Percentiles rank a stretch among this genome's conserved stretches.
phyloP scores from a whole-genome alignment of 2,888 invertebrate genomes.

The Cheilosia urbana region DNA sequence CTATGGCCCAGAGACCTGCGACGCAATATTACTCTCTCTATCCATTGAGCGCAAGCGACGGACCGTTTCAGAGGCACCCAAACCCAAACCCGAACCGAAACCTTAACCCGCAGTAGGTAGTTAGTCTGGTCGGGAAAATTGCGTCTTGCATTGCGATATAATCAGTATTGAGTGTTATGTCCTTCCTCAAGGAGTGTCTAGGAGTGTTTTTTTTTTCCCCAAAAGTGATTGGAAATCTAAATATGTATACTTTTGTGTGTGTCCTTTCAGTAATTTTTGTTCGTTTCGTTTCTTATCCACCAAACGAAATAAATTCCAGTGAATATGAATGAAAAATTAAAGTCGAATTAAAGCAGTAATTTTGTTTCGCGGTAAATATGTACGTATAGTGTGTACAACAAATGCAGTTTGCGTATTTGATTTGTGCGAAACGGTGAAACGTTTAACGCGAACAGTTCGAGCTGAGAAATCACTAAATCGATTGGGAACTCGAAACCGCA shows the following conservation, averaged over 20 bases:
- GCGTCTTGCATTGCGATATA: conserved; percentile 43
- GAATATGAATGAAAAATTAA: conserved; percentile 22
- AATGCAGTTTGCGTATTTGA: conserved; percentile 17
- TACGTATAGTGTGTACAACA: not conserved
- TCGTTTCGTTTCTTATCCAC: conserved; percentile 21
- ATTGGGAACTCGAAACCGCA: conserved; percentile 74
- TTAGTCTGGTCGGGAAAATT: conserved; percentile 52
- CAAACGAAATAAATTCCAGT: conserved; percentile 33
- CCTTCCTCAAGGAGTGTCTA: conserved; percentile 59
- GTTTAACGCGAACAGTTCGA: conserved; percentile 45
- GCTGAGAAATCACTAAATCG: conserved; percentile 57
- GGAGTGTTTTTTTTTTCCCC: conserved; percentile 1
- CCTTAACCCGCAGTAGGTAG: conserved; percentile 14
- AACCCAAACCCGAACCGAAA: conserved; percentile 7
- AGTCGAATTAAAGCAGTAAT: conserved; percentile 5
- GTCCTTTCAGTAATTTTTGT: conserved; percentile 15
- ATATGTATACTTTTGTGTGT: conserved; percentile 9
- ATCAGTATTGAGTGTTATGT: conserved; percentile 30
- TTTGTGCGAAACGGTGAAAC: conserved; percentile 32
- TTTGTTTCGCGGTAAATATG: conserved; percentile 9
- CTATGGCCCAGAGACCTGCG: conserved; percentile 54
- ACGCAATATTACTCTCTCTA: conserved; percentile 60
- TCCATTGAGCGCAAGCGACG: conserved; percentile 14
- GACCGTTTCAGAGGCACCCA: conserved; percentile 3
- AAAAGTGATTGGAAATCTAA: conserved; percentile 15